Evolutionary conservation across 2,888 invertebrate genomes (phyloP), one percentile per base, ranked within the genome.

Genomic region (Cetonia aurata): DNA sequence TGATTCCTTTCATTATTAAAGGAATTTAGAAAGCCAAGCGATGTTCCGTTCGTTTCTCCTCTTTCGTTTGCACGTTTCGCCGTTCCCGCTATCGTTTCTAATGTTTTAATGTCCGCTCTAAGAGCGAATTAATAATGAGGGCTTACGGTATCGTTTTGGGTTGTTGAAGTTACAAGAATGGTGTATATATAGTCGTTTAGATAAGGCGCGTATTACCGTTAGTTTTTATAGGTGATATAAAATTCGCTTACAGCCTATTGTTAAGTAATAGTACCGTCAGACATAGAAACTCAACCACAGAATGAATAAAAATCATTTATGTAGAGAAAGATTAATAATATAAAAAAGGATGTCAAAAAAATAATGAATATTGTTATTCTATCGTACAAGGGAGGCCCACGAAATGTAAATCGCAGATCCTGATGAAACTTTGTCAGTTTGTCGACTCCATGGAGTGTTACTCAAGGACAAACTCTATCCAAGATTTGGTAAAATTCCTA

Each of bases 1-100:
- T 57, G 56, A 67, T 56, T 56, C 56, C 53, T 55, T 67, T 56
- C 67, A 48, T 67, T 67, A 56, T 67, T 67, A 67, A 67, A 44
- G 67, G 56, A 55, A 67, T 44, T 57, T 46, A 48, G 46, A 67
- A 48, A 56, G 67, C 31, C 31, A n/a, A 31, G 59, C 56, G 56
- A 19, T 46, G 42, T 42, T 59, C 41, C 41, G 12, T 25, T 31
- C 46, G 12, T 46, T 10, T 44, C 19, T 12, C 44, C 59, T 41
- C 13, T 4, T 10, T 53, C 53, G 25, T 25, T 25, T 25, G 25
- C 25, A 25, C 25, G 25, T 25, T 25, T 25, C 25, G 25, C 25
- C 25, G 25, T 25, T 25, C 25, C 25, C 25, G 25, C 1, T 1
- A 4, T 25, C 53, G n/a, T 53, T 31, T 53, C 53, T 25, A 25